Evolutionary conservation across 1,140 invertebrate genomes (phyloP).

Genomic region (Diabrotica virgifera): DNA sequence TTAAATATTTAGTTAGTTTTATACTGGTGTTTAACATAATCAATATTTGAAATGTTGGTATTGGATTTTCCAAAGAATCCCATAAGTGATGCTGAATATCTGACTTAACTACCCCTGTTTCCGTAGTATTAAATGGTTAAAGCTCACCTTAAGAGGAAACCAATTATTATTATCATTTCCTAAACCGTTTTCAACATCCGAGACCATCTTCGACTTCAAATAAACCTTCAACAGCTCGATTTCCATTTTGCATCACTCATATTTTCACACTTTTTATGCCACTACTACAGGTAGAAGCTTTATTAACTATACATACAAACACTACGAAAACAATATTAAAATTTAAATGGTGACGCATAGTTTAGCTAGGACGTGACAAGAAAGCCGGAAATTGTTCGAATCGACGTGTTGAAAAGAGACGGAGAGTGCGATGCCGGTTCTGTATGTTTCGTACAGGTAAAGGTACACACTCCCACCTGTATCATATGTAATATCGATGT

Average conservation of each 20-base stretch:
- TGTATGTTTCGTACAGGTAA: not conserved
- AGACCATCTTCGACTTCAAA: not conserved
- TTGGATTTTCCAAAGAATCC: too few species aligned
- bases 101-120: too few species aligned
- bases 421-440: not conserved
- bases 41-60: too few species aligned
- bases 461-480: not conserved
- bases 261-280: not conserved
- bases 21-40: too few species aligned
- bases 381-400: not conserved
- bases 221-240: not conserved
- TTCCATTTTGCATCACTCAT: not conserved
- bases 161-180: not conserved
- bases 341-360: not conserved
- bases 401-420: not conserved
- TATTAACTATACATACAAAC: conserved; percentile 1
- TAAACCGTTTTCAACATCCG: not conserved
- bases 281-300: not conserved
- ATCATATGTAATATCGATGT: not conserved
- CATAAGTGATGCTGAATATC: too few species aligned
- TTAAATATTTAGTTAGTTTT: too few species aligned
- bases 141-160: not conserved
- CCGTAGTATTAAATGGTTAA: too few species aligned
- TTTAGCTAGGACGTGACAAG: not conserved
- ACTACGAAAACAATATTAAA: not conserved